phyloP scores from a whole-genome alignment of 2,888 invertebrate species.

The Bugulina stolonifera region DNA sequence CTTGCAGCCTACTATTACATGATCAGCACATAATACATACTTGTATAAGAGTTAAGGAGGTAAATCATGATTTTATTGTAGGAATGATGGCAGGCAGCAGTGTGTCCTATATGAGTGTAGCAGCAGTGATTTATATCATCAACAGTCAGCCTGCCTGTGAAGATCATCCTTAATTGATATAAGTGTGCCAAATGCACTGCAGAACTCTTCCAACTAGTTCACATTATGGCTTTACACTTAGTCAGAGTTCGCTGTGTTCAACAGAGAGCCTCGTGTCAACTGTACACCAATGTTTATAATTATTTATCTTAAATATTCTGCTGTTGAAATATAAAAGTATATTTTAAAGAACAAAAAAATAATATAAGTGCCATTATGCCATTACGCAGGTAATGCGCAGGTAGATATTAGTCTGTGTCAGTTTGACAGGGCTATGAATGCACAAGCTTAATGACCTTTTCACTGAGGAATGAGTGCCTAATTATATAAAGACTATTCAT shows the following conservation, averaged over 20 bases:
- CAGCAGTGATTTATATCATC: not conserved
- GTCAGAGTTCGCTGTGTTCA: too few relatives aligned
- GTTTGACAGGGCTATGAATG: conserved; percentile 19
- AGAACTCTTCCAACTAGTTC: conserved; percentile 1
- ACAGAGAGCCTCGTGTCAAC: too few relatives aligned
- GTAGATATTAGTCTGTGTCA: not conserved
- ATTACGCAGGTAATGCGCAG: not conserved
- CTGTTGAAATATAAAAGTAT: too few relatives aligned
- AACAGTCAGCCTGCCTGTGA: not conserved
- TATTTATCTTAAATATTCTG: too few relatives aligned
- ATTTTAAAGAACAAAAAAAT: too few relatives aligned
- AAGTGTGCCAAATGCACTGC: conserved; percentile 4
- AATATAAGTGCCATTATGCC: too few relatives aligned
- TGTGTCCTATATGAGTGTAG: not conserved
- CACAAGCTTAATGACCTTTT: conserved; percentile 25
- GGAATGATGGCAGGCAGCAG: not conserved
- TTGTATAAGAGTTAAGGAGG: too few relatives aligned
- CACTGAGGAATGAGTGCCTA: conserved; percentile 24
- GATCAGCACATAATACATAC: too few relatives aligned
- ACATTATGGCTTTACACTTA: not conserved
- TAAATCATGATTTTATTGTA: not conserved
- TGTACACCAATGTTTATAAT: too few relatives aligned
- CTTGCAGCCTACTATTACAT: too few relatives aligned
- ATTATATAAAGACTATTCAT: conserved; percentile 26
- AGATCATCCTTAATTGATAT: conserved; percentile 15